These are phyloP conservation scores for Trichacis sp. DNA, from an alignment of 2,888 invertebrate genomes.

Conservation along the genomic window DNA sequence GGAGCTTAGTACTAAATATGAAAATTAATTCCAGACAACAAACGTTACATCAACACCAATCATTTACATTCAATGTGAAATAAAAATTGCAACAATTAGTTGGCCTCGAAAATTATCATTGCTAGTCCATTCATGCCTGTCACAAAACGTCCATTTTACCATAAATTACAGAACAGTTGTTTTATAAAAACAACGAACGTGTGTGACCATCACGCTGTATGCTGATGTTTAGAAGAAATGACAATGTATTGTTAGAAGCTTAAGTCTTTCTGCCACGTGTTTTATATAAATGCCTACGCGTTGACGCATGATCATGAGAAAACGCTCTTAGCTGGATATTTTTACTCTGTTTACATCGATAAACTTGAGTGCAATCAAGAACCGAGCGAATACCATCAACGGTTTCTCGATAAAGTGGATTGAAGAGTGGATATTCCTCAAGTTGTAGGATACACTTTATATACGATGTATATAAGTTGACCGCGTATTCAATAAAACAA, in stretches of 20 bases:
- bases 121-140: no score
- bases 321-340: no score
- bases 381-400: not conserved
- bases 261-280: not conserved
- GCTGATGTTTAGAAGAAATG: not conserved
- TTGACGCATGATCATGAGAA: not conserved
- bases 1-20: no score
- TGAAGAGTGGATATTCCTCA: not conserved
- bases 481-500: not conserved
- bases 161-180: not conserved
- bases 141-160: not conserved
- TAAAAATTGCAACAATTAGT: no score
- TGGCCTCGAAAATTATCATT: no score
- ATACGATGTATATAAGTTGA: slow-evolving; percentile 26
- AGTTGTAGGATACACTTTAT: slow-evolving; percentile 18
- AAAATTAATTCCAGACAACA: no score
- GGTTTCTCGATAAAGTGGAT: no score
- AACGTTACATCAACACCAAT: no score
- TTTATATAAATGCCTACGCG: not conserved
- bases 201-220: no score
- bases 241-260: not conserved
- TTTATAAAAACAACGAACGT: not conserved
- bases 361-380: not conserved
- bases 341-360: not conserved
- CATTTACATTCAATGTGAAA: no score